Base-by-base conservation (phyloP, 2,888 invertebrate genomes). In the Oscheius onirici region DNA sequence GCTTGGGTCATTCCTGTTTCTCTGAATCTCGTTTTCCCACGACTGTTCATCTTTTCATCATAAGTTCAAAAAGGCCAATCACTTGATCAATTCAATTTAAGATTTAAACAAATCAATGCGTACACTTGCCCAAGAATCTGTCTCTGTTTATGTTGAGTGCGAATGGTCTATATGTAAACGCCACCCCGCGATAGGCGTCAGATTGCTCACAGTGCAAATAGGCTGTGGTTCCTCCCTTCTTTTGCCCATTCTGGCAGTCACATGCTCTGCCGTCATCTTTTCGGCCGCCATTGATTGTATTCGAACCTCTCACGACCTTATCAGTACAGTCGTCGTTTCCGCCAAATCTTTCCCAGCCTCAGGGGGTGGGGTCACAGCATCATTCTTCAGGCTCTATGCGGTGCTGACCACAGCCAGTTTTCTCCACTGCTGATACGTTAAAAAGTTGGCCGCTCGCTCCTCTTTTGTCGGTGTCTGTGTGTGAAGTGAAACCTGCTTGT, bases 121-220 rank as follows among this genome's bases (percentile, higher is more conserved):
- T n/a, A n/a, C 34, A 34, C 34, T 3, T 34, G 34, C 34, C 34
- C 49, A 49, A 63, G 49, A 46, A 63, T 63, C 26, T 63, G 34
- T 26, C 63, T 20, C 3, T 63, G 63, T 63, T 46, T 63, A 49
- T 63, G 49, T 46, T 5, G 63, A 63, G 49, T 49, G 63, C 34
- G 63, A 63, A 44, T 44, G 51, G 63, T 26, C 63, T 46, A 49
- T 24, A 49, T 63, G 49, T 49, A 63, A 46, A 49, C 63, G 63
- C 63, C 63, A 49, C 63, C 63, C 34, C 24, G 22, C 46, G 63
- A 63, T 63, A 63, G 63, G 63, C 63, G 63, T 63, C 28, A 49
- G 63, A 63, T 63, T 63, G 63, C 63, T 63, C 63, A 63, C 63
- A 63, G 63, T 63, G 63, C 63, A 63, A 63, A 63, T 49, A 63